These are phyloP conservation scores for Tarsius wallacei DNA, from an alignment of 2,797 vertebrate genomes.

Conservation along the genomic window DNA sequence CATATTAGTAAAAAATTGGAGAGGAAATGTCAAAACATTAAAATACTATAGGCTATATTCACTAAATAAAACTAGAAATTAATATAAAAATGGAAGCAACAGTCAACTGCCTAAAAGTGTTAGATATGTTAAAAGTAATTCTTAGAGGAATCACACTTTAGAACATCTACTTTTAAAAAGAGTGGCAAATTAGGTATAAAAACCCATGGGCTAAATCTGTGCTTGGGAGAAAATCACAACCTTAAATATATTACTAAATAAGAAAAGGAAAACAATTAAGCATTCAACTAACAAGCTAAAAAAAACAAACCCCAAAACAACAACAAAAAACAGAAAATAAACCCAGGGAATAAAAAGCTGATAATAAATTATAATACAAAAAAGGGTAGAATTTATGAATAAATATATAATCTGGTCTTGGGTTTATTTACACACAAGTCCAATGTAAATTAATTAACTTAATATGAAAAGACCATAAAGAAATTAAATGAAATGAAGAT, in stretches of 20 bases:
- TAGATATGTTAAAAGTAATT: not conserved
- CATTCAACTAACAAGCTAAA: not conserved
- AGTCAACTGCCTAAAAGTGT: not conserved
- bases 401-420: not conserved
- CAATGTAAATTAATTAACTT: slow-evolving; percentile 30
- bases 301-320: not conserved
- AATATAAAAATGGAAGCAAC: not conserved
- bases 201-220: not conserved
- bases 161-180: not conserved
- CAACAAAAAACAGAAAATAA: not conserved
- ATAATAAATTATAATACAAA: not conserved
- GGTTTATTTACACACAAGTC: not conserved
- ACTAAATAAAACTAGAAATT: slow-evolving; percentile 27
- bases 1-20: not conserved
- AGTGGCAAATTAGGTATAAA: not conserved
- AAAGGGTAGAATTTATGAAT: not conserved
- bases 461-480: not conserved
- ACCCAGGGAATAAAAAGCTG: not conserved
- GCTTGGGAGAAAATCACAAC: not conserved
- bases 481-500: not conserved
- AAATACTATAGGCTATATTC: not conserved
- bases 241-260: not conserved
- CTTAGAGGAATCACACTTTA: not conserved
- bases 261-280: not conserved
- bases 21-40: not conserved